phyloP scores from a whole-genome alignment of 2,113 vertebrate genomes.

The Leucopsar rothschildi region DNA sequence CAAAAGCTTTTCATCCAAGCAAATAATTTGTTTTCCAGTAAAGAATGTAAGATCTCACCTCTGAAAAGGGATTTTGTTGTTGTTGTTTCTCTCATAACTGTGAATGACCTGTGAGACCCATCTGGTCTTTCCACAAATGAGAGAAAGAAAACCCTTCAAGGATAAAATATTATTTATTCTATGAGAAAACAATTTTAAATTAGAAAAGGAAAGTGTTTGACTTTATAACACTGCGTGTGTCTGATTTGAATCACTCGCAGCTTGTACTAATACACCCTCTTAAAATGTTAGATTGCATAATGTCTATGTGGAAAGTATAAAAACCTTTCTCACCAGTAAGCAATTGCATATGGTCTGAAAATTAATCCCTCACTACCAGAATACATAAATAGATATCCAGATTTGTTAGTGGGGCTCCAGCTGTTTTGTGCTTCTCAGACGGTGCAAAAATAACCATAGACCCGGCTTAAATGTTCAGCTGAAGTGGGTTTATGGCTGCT shows the following conservation, averaged over 20 bases:
- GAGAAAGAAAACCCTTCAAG: conserved; percentile 65
- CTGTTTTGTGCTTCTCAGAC: conserved; percentile 40
- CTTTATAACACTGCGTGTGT: conserved; percentile 45
- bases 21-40: conserved; percentile 73
- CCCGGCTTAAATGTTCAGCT: conserved; percentile 7
- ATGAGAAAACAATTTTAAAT: conserved; percentile 70
- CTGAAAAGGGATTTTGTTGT: conserved; percentile 3
- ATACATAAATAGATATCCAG: conserved; percentile 50
- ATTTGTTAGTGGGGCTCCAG: conserved; percentile 38
- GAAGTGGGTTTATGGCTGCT: neutral
- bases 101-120: conserved; percentile 70
- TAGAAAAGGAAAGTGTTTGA: conserved; percentile 59
- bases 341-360: conserved; percentile 52
- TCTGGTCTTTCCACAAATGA: conserved; percentile 65
- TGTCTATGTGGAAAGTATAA: conserved; percentile 47
- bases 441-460: neutral
- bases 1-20: conserved; percentile 72
- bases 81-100: conserved; percentile 62
- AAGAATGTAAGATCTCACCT: conserved; percentile 67
- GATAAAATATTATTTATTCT: conserved; percentile 68
- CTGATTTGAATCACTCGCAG: conserved; percentile 61
- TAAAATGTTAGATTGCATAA: conserved; percentile 64
- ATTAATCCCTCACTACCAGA: conserved; percentile 47
- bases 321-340: conserved; percentile 61
- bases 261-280: conserved; percentile 52